Evolutionary conservation across 2,888 invertebrate genomes (phyloP).

Genomic region (Lysandra coridon): DNA sequence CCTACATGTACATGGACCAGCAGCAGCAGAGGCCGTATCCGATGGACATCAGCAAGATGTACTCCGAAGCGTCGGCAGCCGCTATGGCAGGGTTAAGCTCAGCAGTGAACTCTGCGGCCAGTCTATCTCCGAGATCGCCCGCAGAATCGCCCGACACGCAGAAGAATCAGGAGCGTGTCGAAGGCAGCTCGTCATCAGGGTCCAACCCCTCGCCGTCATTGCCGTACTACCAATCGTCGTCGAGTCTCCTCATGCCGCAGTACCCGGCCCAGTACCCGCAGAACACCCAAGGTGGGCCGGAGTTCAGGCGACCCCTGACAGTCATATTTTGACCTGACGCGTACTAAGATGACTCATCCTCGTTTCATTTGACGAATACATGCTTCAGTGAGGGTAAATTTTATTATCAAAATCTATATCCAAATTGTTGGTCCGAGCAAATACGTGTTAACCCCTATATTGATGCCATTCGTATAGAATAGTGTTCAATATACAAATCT

Average conservation of each 20-base stretch:
- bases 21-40: conserved; percentile 78
- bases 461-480: conserved; percentile 9
- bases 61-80: conserved; percentile 82
- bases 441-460: background rate
- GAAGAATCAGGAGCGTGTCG: conserved; percentile 72
- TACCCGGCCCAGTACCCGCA: conserved; percentile 82
- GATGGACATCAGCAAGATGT: conserved; percentile 85
- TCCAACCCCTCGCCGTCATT: conserved; percentile 83
- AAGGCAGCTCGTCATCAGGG: conserved; percentile 81
- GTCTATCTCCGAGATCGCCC: conserved; percentile 69
- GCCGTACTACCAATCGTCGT: conserved; percentile 79
- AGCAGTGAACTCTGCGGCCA: conserved; percentile 68
- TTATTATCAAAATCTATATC: background rate
- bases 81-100: conserved; percentile 79
- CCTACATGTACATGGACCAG: conserved; percentile 88
- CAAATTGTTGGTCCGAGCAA: background rate
- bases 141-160: conserved; percentile 80
- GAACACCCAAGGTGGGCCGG: conserved; percentile 80
- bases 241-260: conserved; percentile 84
- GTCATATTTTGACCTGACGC: conserved; percentile 91
- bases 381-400: background rate
- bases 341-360: conserved; percentile 43
- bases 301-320: conserved; percentile 87
- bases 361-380: conserved; percentile 4
- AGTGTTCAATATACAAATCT: conserved; percentile 10